phyloP scores from a whole-genome alignment of 53 echinoderm and acorn worm species.

The Arbacia lixula region DNA sequence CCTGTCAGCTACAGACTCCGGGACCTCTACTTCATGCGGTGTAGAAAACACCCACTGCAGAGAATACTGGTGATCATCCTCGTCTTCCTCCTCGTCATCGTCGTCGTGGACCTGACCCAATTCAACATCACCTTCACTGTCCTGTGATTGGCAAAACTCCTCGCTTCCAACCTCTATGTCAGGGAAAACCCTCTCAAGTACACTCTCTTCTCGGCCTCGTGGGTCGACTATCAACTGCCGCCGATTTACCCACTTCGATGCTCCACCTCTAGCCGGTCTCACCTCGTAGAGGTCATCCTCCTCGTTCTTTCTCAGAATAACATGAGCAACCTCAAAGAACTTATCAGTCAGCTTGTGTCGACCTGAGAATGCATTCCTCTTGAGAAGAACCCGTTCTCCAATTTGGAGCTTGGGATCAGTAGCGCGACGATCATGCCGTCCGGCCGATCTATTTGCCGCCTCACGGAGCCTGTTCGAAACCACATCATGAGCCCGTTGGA shows the following conservation, averaged over 20 bases:
- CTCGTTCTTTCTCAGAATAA: constrained; percentile 14
- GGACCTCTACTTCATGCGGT: no score
- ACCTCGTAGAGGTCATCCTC: constrained; percentile 40
- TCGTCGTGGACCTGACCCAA: no score
- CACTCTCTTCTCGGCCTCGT: constrained; percentile 11
- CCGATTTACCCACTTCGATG: constrained; percentile 9
- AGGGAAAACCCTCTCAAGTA: no score
- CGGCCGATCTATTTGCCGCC: not conserved
- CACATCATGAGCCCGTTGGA: not conserved
- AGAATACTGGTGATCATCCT: no score
- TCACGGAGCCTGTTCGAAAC: not conserved
- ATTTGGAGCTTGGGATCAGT: no score
- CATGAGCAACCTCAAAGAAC: not conserved
- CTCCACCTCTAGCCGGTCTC: constrained; percentile 28
- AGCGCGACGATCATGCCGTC: no score
- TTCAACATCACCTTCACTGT: no score
- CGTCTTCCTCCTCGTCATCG: no score
- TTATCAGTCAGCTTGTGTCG: constrained; percentile 25
- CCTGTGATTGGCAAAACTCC: no score
- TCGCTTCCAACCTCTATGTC: no score
- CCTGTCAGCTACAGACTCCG: no score
- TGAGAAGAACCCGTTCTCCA: not conserved
- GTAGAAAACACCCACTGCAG: no score
- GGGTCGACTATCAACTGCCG: constrained; percentile 29
- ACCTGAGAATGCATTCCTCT: constrained; percentile 14